Evolutionary conservation across 2,797 vertebrate species (phyloP).

Genomic region (Trachurus trachurus): DNA sequence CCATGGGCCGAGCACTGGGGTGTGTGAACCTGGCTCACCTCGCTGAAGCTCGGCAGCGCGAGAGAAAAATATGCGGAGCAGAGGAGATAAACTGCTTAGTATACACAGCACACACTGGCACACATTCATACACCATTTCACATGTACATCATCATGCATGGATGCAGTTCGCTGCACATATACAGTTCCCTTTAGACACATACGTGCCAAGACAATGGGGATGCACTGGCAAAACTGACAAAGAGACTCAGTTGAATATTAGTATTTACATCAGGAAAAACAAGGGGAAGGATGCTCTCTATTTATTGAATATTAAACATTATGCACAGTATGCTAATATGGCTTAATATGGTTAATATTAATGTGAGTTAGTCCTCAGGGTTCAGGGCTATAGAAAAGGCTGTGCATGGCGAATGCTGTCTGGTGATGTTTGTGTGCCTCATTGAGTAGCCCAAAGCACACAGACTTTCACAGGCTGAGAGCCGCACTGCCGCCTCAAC

Average conservation of each 20-base stretch:
- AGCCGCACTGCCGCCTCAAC: conserved; percentile 39
- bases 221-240: conserved; percentile 5
- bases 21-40: conserved; percentile 38
- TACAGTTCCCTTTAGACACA: conserved; percentile 18
- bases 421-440: conserved; percentile 51
- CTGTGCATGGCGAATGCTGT: conserved; percentile 34
- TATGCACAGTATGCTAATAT: conserved; percentile 44
- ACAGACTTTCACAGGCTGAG: conserved; percentile 35
- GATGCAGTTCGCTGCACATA: conserved; percentile 36
- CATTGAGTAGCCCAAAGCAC: conserved; percentile 51
- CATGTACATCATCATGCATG: conserved; percentile 50
- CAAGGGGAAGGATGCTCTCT: background rate
- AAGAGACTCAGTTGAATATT: conserved; percentile 5
- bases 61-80: conserved; percentile 43
- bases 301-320: conserved; percentile 33
- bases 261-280: conserved; percentile 2
- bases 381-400: conserved; percentile 30
- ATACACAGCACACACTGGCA: conserved; percentile 66
- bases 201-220: conserved; percentile 39
- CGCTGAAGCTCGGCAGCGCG: conserved; percentile 19
- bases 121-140: conserved; percentile 70
- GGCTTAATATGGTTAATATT: conserved; percentile 61
- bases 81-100: conserved; percentile 65
- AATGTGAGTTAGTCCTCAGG: conserved; percentile 52
- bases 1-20: conserved; percentile 13